These are phyloP conservation scores for Trichoplusia ni DNA, from an alignment of 1,140 invertebrate genomes.

Conservation along the genomic window DNA sequence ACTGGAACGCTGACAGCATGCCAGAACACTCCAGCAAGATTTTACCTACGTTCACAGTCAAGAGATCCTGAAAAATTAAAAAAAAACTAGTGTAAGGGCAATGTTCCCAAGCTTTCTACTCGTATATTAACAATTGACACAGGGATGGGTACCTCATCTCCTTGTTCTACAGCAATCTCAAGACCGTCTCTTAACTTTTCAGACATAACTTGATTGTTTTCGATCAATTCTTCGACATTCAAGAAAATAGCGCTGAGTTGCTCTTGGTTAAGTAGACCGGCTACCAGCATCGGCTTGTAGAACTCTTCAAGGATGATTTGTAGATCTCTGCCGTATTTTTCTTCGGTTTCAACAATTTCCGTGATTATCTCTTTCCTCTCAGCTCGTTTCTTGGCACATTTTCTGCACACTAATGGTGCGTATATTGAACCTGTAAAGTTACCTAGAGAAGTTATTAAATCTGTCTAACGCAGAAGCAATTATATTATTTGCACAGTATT, in stretches of 20 bases:
- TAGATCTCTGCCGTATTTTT: conserved; percentile 96
- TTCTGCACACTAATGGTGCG: conserved; percentile 91
- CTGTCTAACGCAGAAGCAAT: not conserved
- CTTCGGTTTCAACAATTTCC: conserved; percentile 97
- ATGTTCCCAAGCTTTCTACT: too few species aligned
- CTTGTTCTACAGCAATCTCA: conserved; percentile 91
- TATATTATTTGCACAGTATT: not conserved
- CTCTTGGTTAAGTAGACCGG: conserved; percentile 90
- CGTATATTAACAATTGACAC: too few species aligned
- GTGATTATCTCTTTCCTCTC: conserved; percentile 97
- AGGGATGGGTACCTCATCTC: conserved; percentile 83
- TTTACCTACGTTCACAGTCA: conserved; percentile 94
- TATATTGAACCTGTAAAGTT: conserved; percentile 84
- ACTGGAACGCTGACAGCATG: conserved; percentile 97
- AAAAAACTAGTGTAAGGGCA: too few species aligned
- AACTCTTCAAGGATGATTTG: conserved; percentile 97
- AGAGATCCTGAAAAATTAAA: conserved; percentile 85
- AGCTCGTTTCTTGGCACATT: conserved; percentile 92
- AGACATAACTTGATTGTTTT: conserved; percentile 93
- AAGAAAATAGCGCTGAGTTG: conserved; percentile 95
- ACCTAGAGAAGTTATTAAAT: conserved; percentile 11
- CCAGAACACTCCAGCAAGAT: conserved; percentile 95
- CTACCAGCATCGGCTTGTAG: conserved; percentile 95
- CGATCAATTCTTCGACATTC: conserved; percentile 95
- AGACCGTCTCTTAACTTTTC: conserved; percentile 93